Evolutionary conservation across 2,797 vertebrate genomes (phyloP).

Genomic region (Poecile montanus): DNA sequence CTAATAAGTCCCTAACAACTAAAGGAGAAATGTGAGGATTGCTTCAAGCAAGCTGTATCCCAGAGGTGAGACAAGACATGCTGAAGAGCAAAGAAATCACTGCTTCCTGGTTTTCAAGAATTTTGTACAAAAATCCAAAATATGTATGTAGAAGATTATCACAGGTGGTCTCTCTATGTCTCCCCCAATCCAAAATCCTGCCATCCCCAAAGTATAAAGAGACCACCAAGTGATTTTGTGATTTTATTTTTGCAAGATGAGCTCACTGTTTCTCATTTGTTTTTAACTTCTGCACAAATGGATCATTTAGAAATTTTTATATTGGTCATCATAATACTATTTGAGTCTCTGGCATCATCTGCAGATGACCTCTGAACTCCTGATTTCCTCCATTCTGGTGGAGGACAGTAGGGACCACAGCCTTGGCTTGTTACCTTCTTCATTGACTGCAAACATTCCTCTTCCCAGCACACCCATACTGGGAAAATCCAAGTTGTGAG

Average conservation of each 20-base stretch:
- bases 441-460: neutral
- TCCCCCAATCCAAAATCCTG: neutral
- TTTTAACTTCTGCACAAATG: neutral
- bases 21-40: neutral
- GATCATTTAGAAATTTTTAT: neutral
- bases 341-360: neutral
- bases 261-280: neutral
- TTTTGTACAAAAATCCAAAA: neutral
- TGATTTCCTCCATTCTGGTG: neutral
- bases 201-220: neutral
- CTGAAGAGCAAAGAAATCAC: neutral
- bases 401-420: neutral
- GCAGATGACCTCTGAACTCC: neutral
- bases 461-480: neutral
- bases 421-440: neutral
- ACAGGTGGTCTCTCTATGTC: neutral
- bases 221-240: neutral
- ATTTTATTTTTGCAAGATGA: neutral
- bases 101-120: neutral
- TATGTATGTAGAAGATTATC: neutral
- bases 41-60: neutral
- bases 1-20: neutral
- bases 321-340: neutral
- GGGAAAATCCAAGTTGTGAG: neutral
- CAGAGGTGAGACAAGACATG: neutral